Percentiles rank a stretch among this genome's conserved stretches.
These are phyloP conservation scores for Catocala nupta DNA, from an alignment of 2,888 invertebrate genomes.

Conservation along the genomic window DNA sequence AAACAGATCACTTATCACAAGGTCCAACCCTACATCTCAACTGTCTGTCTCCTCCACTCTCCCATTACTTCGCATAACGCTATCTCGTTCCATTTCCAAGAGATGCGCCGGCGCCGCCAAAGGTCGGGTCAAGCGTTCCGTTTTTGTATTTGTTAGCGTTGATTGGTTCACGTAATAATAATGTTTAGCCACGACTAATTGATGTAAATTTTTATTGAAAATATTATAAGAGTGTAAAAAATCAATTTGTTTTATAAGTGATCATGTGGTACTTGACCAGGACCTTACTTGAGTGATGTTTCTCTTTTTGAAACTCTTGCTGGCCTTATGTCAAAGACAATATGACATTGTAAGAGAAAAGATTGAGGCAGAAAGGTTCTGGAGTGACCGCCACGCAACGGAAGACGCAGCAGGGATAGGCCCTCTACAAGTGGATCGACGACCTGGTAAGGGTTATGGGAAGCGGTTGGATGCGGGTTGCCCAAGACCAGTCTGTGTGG, in stretches of 20 bases:
- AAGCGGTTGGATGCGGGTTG: no score
- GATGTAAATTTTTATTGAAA: conserved; percentile 84
- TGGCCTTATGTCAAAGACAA: no score
- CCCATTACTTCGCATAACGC: conserved; percentile 27
- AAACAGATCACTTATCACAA: background rate
- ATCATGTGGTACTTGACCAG: background rate
- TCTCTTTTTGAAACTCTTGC: no score
- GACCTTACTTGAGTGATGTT: no score
- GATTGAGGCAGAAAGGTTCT: no score
- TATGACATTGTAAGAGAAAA: no score
- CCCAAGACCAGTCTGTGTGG: no score
- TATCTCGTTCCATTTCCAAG: conserved; percentile 54
- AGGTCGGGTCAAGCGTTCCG: conserved; percentile 84
- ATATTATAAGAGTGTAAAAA: conserved; percentile 57
- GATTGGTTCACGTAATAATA: conserved; percentile 82
- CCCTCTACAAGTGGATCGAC: no score
- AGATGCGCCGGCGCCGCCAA: conserved; percentile 74
- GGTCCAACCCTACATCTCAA: conserved; percentile 38
- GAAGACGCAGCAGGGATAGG: no score
- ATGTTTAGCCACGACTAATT: conserved; percentile 83
- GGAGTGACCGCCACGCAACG: no score
- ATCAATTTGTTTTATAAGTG: conserved; percentile 35
- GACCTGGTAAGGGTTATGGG: no score
- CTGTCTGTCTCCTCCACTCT: conserved; percentile 47
- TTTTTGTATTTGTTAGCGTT: conserved; percentile 74